phyloP scores from a whole-genome alignment of 2,113 vertebrate genomes.

The Aegithalos caudatus region DNA sequence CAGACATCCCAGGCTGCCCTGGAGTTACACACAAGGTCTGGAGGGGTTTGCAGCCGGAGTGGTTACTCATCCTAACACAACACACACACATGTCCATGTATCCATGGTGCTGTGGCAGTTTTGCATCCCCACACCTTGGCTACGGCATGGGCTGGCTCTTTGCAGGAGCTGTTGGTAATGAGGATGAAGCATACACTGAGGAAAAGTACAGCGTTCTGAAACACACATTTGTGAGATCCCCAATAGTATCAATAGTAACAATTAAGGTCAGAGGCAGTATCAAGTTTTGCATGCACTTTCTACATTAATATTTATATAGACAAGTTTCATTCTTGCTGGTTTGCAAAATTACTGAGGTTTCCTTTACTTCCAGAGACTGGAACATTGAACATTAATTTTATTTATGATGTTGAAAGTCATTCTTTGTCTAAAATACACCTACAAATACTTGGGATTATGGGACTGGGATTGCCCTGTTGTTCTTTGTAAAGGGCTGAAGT shows the following conservation, averaged over 20 bases:
- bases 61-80: background rate
- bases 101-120: background rate
- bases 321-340: constrained; percentile 24
- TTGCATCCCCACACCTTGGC: background rate
- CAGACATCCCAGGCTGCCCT: background rate
- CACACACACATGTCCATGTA: background rate
- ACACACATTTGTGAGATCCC: background rate
- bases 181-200: constrained; percentile 16
- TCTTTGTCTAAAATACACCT: background rate
- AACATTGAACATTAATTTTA: background rate
- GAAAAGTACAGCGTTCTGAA: constrained; percentile 2
- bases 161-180: background rate
- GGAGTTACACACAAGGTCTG: background rate
- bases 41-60: background rate
- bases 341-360: constrained; percentile 8
- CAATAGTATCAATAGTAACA: background rate
- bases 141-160: background rate
- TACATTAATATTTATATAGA: constrained; percentile 28
- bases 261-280: constrained; percentile 15
- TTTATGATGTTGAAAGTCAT: background rate
- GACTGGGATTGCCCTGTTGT: background rate
- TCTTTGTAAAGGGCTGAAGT: background rate
- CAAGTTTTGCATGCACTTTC: background rate
- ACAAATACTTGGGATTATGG: background rate
- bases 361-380: background rate